Evolutionary conservation across 2,797 vertebrate genomes (phyloP).

Genomic region (Amblyopsis hoosieri): DNA sequence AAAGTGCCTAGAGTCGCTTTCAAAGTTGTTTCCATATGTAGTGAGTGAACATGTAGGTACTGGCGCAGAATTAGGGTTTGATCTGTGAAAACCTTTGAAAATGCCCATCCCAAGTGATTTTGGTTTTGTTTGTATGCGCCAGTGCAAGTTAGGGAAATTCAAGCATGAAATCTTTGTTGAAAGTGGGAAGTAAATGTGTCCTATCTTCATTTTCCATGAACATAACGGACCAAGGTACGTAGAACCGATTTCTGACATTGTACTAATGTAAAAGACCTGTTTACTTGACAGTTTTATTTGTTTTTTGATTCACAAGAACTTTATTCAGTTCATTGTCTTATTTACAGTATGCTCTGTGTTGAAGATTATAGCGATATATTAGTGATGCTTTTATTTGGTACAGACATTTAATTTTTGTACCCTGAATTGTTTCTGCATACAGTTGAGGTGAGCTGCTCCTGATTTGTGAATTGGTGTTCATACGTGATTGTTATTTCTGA

Average conservation of each 20-base stretch:
- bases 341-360: slow-evolving; percentile 18
- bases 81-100: slow-evolving; percentile 4
- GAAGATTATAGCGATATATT: slow-evolving; percentile 10
- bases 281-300: slow-evolving; percentile 11
- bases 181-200: slow-evolving; percentile 11
- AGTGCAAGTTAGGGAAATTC: slow-evolving; percentile 16
- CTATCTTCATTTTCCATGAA: slow-evolving; percentile 16
- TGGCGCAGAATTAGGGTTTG: not conserved
- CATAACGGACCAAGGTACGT: slow-evolving; percentile 6
- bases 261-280: slow-evolving; percentile 22
- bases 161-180: slow-evolving; percentile 3
- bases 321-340: slow-evolving; percentile 51
- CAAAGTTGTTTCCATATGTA: too few relatives aligned
- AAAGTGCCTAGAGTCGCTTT: too few relatives aligned
- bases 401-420: slow-evolving; percentile 8
- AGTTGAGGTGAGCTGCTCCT: slow-evolving; percentile 1
- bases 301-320: slow-evolving; percentile 41
- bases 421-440: slow-evolving; percentile 12
- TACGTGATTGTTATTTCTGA: not conserved
- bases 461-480: slow-evolving; percentile 14
- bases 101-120: slow-evolving; percentile 1
- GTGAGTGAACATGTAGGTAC: too few relatives aligned
- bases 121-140: slow-evolving; percentile 15
- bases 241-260: slow-evolving; percentile 3
- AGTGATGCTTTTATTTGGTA: slow-evolving; percentile 7